These are phyloP conservation scores for Euwallacea fornicatus DNA, from an alignment of 1,140 invertebrate species.

Conservation along the genomic window DNA sequence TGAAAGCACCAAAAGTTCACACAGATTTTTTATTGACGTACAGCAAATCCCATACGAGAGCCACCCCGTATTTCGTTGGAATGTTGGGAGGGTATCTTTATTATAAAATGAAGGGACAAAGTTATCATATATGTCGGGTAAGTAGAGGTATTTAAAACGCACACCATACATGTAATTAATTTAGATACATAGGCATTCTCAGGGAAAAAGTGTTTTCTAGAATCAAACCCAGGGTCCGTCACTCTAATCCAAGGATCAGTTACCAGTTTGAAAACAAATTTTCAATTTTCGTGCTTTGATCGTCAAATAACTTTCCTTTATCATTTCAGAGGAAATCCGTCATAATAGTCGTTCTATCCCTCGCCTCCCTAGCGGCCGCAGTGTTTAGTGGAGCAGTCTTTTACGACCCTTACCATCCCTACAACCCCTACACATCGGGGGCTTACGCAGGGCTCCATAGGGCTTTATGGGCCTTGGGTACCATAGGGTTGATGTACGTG, in stretches of 20 bases:
- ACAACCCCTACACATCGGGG: conserved; percentile 56
- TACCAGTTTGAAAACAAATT: too few relatives aligned
- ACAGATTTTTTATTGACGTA: conserved; percentile 57
- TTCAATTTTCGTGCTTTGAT: too few relatives aligned
- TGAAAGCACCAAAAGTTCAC: conserved; percentile 54
- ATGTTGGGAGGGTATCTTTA: conserved; percentile 58
- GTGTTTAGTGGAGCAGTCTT: conserved; percentile 54
- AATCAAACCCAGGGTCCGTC: too few relatives aligned
- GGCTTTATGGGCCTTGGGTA: conserved; percentile 58
- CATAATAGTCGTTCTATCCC: conserved; percentile 43
- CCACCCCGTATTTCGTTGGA: conserved; percentile 58
- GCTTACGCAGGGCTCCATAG: conserved; percentile 62
- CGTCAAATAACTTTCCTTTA: not conserved
- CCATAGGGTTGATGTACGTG: conserved; percentile 58
- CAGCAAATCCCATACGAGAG: conserved; percentile 59
- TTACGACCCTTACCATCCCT: conserved; percentile 54
- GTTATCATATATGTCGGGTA: conserved; percentile 53
- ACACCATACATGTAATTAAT: too few relatives aligned
- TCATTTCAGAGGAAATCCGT: conserved; percentile 52
- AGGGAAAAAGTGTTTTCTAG: too few relatives aligned
- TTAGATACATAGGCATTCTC: too few relatives aligned
- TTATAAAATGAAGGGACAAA: conserved; percentile 48
- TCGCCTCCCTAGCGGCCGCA: conserved; percentile 51
- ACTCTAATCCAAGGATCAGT: too few relatives aligned
- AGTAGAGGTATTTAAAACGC: conserved; percentile 18